Conservation (phyloP, 2,797 vertebrate species). For the Chrysocyon brachyurus region DNA sequence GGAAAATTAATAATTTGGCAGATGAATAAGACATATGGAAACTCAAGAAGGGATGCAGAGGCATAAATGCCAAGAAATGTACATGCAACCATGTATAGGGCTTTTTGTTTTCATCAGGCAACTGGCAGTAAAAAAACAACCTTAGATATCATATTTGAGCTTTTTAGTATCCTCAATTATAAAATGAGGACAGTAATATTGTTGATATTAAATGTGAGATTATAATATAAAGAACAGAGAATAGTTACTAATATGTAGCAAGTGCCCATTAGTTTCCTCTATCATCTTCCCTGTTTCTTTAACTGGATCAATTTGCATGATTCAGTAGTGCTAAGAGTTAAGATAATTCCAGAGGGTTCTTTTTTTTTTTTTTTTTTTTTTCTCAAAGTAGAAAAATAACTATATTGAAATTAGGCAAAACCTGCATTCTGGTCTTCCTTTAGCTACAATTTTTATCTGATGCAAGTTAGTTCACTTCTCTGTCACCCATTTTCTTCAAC, state of each 20-base stretch:
- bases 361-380: neutral
- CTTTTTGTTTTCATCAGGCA: neutral
- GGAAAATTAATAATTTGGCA: neutral
- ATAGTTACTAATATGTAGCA: neutral
- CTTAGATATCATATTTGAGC: neutral
- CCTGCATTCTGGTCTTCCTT: neutral
- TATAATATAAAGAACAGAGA: neutral
- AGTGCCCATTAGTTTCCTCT: neutral
- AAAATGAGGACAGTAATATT: neutral
- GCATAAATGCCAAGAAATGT: neutral
- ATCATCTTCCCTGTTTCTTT: neutral
- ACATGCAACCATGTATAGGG: rapidly evolving
- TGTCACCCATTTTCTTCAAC: neutral
- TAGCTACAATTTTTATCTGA: neutral
- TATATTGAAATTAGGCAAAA: neutral
- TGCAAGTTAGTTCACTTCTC: neutral
- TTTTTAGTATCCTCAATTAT: neutral
- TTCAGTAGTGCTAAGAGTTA: neutral
- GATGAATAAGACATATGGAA: neutral
- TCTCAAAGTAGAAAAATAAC: neutral
- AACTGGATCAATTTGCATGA: neutral
- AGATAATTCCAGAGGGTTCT: neutral
- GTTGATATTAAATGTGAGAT: neutral
- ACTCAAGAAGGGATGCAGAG: neutral
- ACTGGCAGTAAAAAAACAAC: neutral